Evolutionary conservation across 2,797 vertebrate species (phyloP).

Genomic region (Rhabdophis nuchalis): DNA sequence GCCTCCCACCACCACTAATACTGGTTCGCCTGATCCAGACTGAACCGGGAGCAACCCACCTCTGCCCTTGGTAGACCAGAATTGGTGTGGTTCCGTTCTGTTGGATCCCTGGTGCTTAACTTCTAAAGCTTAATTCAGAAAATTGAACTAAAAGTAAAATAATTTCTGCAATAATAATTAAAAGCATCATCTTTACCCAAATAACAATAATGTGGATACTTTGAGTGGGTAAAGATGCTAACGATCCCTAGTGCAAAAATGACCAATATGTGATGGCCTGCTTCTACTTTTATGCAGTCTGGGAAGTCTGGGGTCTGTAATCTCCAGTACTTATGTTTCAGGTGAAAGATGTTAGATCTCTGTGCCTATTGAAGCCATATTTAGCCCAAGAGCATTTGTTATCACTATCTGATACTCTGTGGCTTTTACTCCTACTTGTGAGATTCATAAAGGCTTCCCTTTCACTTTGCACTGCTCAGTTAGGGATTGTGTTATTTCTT

Average conservation of each 20-base stretch:
- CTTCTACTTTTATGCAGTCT: background rate
- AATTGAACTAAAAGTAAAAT: background rate
- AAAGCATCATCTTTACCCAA: background rate
- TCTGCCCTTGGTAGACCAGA: background rate
- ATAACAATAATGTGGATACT: background rate
- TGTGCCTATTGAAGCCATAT: background rate
- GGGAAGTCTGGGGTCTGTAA: background rate
- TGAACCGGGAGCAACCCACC: too few relatives aligned
- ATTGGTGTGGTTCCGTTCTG: background rate
- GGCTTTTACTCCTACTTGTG: background rate
- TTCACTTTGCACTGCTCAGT: background rate
- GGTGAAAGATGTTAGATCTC: background rate
- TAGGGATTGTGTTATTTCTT: background rate
- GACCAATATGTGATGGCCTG: background rate
- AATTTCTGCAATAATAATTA: background rate
- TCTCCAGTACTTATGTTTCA: background rate
- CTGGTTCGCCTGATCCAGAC: too few relatives aligned
- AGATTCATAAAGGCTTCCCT: background rate
- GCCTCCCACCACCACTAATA: too few relatives aligned
- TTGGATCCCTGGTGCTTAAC: background rate
- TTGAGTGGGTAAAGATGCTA: background rate
- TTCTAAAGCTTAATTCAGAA: background rate
- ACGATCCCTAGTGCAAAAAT: background rate
- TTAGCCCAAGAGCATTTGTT: background rate
- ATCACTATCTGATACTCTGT: background rate